phyloP scores from a whole-genome alignment of 2,113 vertebrate genomes.

The Haemorhous mexicanus region DNA sequence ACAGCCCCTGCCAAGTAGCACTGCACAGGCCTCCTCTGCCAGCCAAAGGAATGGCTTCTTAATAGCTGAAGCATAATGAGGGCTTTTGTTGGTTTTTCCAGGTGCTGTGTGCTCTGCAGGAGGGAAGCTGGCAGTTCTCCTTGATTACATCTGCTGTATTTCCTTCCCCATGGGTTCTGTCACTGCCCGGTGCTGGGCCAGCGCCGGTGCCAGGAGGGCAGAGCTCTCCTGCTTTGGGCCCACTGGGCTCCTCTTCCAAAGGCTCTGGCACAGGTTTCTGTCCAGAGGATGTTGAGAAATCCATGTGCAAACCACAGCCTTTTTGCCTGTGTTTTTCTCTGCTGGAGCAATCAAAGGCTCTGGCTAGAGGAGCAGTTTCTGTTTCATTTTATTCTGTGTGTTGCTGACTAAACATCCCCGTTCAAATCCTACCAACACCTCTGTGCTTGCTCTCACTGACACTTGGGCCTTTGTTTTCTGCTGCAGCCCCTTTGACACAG shows the following conservation, averaged over 20 bases:
- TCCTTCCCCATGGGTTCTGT: neutral
- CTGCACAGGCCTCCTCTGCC: neutral
- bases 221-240: neutral
- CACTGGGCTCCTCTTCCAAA: neutral
- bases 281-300: neutral
- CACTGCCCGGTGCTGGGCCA: neutral
- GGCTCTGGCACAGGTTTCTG: neutral
- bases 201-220: neutral
- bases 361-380: neutral
- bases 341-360: neutral
- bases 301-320: fast-evolving
- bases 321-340: neutral
- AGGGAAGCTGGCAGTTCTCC: neutral
- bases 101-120: neutral
- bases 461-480: neutral
- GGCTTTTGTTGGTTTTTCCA: neutral
- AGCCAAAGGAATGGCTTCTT: neutral
- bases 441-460: neutral
- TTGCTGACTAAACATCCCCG: neutral
- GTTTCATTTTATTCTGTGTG: neutral
- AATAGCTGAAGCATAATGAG: neutral
- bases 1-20: neutral
- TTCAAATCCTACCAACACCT: neutral
- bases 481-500: constrained; percentile 84
- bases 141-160: neutral